A percentile compares a stretch with the other conserved stretches of the same genome.
phyloP scores from a whole-genome alignment of 2,797 vertebrate genomes.

The Enteromius radiatus region DNA sequence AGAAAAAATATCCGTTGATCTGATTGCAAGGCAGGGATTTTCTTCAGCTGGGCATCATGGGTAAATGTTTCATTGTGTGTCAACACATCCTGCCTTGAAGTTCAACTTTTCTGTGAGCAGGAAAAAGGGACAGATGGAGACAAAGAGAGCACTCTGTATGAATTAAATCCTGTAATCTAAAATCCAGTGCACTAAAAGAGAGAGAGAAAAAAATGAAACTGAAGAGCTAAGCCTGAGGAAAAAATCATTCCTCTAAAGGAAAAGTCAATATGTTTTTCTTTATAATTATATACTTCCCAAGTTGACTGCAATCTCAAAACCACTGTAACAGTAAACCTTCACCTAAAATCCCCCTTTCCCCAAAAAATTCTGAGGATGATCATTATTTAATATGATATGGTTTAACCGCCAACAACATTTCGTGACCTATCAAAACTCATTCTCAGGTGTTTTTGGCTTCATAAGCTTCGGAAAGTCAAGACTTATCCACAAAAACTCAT shows the following conservation, averaged over 20 bases:
- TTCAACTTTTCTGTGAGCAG: slow-evolving; percentile 49
- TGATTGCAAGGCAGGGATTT: neutral
- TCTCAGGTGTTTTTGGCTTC: slow-evolving; percentile 21
- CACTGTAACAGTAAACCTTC: slow-evolving; percentile 35
- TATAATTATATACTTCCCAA: slow-evolving; percentile 44
- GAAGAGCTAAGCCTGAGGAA: slow-evolving; percentile 44
- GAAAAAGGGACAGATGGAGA: slow-evolving; percentile 1
- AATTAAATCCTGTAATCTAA: slow-evolving; percentile 21
- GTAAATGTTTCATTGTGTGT: slow-evolving; percentile 46
- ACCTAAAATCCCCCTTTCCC: neutral
- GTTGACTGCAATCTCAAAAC: slow-evolving; percentile 42
- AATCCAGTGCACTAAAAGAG: slow-evolving; percentile 12
- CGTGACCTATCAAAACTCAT: slow-evolving; percentile 20
- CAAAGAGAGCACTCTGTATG: neutral
- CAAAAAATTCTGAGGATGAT: neutral
- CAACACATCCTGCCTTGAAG: slow-evolving; percentile 40
- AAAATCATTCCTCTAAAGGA: slow-evolving; percentile 13
- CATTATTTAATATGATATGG: slow-evolving; percentile 19
- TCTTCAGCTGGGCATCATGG: slow-evolving; percentile 17
- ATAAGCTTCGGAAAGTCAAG: slow-evolving; percentile 12
- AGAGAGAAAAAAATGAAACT: slow-evolving; percentile 26
- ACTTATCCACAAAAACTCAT: slow-evolving; percentile 33
- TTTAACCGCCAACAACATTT: slow-evolving; percentile 3
- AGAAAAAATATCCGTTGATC: neutral
- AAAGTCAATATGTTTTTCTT: slow-evolving; percentile 41